A percentile compares a stretch with the other conserved stretches of the same genome.
Evolutionary conservation across 2,113 vertebrate species (phyloP).

Genomic region (Riparia riparia): DNA sequence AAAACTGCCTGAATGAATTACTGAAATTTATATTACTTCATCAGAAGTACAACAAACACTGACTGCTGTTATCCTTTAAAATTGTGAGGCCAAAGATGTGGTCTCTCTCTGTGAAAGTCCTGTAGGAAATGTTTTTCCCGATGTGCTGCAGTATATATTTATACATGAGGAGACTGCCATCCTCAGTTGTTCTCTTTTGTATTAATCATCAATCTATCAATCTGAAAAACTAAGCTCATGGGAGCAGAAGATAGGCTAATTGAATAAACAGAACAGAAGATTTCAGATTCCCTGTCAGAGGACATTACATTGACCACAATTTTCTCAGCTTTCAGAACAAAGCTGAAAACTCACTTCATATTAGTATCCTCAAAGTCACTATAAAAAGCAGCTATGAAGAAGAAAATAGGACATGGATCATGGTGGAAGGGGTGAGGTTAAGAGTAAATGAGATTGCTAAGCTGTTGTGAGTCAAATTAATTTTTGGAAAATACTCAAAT

Average conservation of each 20-base stretch:
- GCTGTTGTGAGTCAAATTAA: background rate
- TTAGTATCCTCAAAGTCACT: background rate
- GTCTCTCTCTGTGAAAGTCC: background rate
- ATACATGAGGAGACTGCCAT: background rate
- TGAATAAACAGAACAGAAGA: constrained; percentile 42
- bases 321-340: constrained; percentile 23
- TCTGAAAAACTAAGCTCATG: background rate
- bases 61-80: background rate
- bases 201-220: constrained; percentile 16
- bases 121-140: background rate
- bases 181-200: background rate
- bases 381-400: background rate
- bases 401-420: background rate
- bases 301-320: constrained; percentile 18
- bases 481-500: background rate
- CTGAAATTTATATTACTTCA: background rate
- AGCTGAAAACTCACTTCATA: constrained; percentile 29
- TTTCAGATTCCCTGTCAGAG: constrained; percentile 16
- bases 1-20: background rate
- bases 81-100: background rate
- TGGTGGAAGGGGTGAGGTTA: background rate
- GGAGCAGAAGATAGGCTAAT: constrained; percentile 26
- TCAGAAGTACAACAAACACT: background rate
- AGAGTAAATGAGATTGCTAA: background rate
- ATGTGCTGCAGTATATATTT: background rate